Percentiles rank a stretch among this genome's conserved stretches.
Evolutionary conservation across 2,113 vertebrate species (phyloP).

Genomic region (Octodon degus): DNA sequence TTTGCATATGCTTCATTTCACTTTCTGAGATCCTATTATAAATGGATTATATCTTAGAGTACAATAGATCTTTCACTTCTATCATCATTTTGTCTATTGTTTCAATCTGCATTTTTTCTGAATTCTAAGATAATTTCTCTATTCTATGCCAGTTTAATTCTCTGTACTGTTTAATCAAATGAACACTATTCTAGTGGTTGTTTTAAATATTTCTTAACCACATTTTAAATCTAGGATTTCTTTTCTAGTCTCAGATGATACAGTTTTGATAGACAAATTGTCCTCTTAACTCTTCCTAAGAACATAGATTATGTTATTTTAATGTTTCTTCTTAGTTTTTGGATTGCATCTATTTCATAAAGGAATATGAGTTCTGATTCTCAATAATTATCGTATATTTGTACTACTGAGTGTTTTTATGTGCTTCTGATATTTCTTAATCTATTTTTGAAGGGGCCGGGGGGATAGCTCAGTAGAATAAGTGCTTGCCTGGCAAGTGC

Average conservation of each 20-base stretch:
- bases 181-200: neutral
- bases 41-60: neutral
- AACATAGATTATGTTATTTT: constrained; percentile 22
- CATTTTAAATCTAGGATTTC: constrained; percentile 14
- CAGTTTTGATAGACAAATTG: neutral
- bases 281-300: neutral
- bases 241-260: neutral
- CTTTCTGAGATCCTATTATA: constrained; percentile 13
- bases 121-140: neutral
- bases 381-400: constrained; percentile 1
- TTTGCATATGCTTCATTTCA: neutral
- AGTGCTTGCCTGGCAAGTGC: too few relatives aligned
- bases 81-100: neutral
- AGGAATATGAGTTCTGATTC: neutral
- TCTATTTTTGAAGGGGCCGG: neutral
- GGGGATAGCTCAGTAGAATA: neutral
- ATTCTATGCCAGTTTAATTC: neutral
- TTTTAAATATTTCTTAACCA: neutral
- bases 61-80: neutral
- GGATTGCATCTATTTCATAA: neutral
- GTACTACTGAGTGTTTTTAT: constrained; percentile 7
- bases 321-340: neutral
- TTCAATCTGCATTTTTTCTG: neutral
- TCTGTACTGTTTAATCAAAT: neutral
- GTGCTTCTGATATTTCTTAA: neutral